These are phyloP conservation scores for Silurus lanzhouensis DNA, from an alignment of 2,797 vertebrate genomes.

Conservation along the genomic window DNA sequence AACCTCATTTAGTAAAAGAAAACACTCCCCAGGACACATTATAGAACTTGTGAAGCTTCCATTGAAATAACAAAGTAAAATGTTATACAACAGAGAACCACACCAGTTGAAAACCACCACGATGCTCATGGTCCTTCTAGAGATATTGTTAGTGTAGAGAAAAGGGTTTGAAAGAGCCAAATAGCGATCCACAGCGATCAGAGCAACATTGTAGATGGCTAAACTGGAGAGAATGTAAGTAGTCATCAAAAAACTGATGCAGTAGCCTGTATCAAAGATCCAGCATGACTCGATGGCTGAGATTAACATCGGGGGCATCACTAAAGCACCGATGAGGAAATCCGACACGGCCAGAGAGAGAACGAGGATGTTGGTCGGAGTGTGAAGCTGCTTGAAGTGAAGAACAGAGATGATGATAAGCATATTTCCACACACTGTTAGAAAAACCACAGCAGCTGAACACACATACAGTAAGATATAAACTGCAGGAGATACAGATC, in stretches of 20 bases:
- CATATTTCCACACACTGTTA: slow-evolving; percentile 55
- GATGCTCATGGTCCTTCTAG: neutral
- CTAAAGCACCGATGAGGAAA: slow-evolving; percentile 21
- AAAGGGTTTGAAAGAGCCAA: slow-evolving; percentile 44
- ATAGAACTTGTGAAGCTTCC: too few relatives aligned
- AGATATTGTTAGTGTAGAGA: slow-evolving; percentile 25
- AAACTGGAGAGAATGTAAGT: neutral
- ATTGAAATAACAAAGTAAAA: too few relatives aligned
- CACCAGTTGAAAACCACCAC: neutral
- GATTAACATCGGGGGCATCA: slow-evolving; percentile 33
- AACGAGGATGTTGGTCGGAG: slow-evolving; percentile 46
- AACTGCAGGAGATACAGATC: slow-evolving; percentile 28
- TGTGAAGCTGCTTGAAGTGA: slow-evolving; percentile 59
- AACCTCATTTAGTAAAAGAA: neutral
- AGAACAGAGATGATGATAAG: slow-evolving; percentile 2
- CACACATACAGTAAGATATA: slow-evolving; percentile 45
- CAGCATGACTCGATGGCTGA: slow-evolving; percentile 35
- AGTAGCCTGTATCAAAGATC: slow-evolving; percentile 26
- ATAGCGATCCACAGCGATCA: slow-evolving; percentile 42
- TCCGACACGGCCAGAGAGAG: slow-evolving; percentile 12
- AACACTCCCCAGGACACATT: too few relatives aligned
- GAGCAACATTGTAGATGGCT: slow-evolving; percentile 40
- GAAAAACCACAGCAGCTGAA: slow-evolving; percentile 44
- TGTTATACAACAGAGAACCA: neutral
- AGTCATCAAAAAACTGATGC: neutral